These are phyloP conservation scores for Peromyscus eremicus DNA, from an alignment of 2,797 vertebrate species.

Conservation along the genomic window DNA sequence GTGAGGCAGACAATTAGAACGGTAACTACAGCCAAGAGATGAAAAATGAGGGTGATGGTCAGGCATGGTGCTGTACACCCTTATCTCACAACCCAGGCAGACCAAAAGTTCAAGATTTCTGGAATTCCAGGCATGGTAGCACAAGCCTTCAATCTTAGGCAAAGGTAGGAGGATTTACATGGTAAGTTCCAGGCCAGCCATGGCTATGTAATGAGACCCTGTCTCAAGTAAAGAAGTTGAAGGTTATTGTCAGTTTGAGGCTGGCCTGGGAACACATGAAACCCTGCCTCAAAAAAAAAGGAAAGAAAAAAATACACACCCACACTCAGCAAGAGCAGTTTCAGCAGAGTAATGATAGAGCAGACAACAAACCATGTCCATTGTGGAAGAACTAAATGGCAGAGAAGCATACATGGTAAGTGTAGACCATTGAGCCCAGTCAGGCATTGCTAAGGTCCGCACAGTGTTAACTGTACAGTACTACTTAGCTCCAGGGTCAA, in stretches of 20 bases:
- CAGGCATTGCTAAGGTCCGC: not conserved
- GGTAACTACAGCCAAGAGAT: not conserved
- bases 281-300: no score
- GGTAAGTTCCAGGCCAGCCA: not conserved
- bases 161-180: not conserved
- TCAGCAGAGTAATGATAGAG: not conserved
- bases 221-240: not conserved
- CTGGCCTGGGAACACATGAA: not conserved
- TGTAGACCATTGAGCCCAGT: not conserved
- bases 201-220: not conserved
- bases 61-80: not conserved
- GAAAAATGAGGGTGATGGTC: not conserved
- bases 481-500: not conserved
- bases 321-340: not conserved
- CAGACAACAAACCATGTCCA: not conserved
- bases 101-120: not conserved
- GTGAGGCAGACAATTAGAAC: not conserved
- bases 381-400: not conserved
- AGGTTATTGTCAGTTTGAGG: not conserved
- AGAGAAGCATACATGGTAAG: not conserved
- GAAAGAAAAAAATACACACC: not conserved
- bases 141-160: not conserved
- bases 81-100: not conserved
- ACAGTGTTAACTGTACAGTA: not conserved
- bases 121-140: not conserved